Evolutionary conservation across 2,888 invertebrate species (phyloP).

Genomic region (Pinctada fucata): DNA sequence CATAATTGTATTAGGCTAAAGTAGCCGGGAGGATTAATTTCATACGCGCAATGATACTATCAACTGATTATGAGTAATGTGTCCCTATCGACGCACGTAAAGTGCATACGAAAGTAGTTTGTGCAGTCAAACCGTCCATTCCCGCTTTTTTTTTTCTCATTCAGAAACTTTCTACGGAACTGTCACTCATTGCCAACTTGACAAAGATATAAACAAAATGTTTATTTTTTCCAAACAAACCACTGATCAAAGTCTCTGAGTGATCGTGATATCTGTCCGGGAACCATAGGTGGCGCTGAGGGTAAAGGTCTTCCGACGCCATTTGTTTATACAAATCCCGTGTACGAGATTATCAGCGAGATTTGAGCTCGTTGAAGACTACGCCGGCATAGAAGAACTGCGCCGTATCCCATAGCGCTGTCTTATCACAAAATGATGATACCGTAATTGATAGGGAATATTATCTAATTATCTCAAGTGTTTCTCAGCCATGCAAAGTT

Average conservation of each 20-base stretch:
- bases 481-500: slow-evolving; percentile 5
- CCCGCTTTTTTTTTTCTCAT: too few species aligned
- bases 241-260: not conserved
- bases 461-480: slow-evolving; percentile 29
- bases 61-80: not conserved
- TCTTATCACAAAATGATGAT: slow-evolving; percentile 17
- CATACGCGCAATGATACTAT: slow-evolving; percentile 20
- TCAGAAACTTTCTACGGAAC: too few species aligned
- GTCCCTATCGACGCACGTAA: too few species aligned
- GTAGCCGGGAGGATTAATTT: slow-evolving; percentile 28
- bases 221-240: not conserved
- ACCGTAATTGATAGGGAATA: slow-evolving; percentile 22
- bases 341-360: not conserved
- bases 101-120: too few species aligned
- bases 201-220: not conserved
- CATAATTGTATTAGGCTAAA: slow-evolving; percentile 32
- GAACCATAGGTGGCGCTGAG: not conserved
- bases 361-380: not conserved
- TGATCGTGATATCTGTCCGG: not conserved
- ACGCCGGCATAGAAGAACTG: not conserved
- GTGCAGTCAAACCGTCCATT: too few species aligned
- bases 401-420: slow-evolving; percentile 12
- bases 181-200: not conserved
- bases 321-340: slow-evolving; percentile 2
- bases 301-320: not conserved